Base-by-base conservation (phyloP, 2,797 vertebrate species). In the Xerus rutilus region DNA sequence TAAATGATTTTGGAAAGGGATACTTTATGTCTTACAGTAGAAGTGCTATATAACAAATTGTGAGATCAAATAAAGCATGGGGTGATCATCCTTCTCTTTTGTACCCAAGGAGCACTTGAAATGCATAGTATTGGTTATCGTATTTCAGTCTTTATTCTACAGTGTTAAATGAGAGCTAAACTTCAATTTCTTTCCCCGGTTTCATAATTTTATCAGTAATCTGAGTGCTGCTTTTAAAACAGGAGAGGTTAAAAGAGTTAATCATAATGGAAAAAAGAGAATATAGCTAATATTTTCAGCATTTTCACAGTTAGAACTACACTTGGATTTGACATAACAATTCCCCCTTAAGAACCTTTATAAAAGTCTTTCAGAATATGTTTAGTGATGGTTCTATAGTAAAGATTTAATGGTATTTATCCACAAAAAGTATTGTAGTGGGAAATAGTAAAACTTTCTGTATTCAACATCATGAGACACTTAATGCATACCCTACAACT, bases 171-270 rank as follows among this genome's bases (percentile, higher is more conserved):
- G 78, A 88, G 39, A 86, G 8, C 5, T 12, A 54, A 64, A 57
- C 23, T 65, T 92, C 81, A 64, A 1, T 86, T 69, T 92, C 81
- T 87, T 83, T 86, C 35, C 21, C 43, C 6, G 32, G 59, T 10
- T n/a, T 85, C 72, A 11, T 47, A 79, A 74, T 73, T 90, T 95
- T 62, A 83, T 74, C 57, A 90, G 65, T 82, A 95, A 91, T 86
- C 82, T 72, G 73, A 97, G 52, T 49, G 47, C 30, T 81, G 52
- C 35, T 91, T 85, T 76, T 52, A 82, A 95, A 91, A 67, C 2
- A 65, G 39, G 77, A 86, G 23, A 86, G 67, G 7, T 45, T 81
- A 35, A 90, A 62, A 86, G 69, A 93, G 12, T 88, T 59, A 79
- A 10, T 70, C 14, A 45, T 28, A 88, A 87, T 59, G 30, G 70